Base-by-base conservation (phyloP, 2,113 vertebrate genomes). In the Ovis aries region DNA sequence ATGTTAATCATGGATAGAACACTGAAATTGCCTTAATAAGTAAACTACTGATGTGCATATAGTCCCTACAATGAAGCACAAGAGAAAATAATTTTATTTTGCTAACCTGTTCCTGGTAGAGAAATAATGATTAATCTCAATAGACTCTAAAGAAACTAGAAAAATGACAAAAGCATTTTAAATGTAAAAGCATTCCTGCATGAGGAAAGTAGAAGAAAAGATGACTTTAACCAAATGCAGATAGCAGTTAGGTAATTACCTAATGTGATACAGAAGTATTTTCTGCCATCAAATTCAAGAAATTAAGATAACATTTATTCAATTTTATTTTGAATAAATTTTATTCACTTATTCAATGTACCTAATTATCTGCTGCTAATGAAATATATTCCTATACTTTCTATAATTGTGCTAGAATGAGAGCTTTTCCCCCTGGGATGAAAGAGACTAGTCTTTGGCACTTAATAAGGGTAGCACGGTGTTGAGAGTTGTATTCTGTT, bases 51-150 rank as follows among this genome's bases (percentile, higher is more conserved):
- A 13, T 82, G 29, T 93, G 78, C 43, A 59, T 59, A 11, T 43
- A 36, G 64, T 27, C 23, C n/a, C 50, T 48, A 53, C 27, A 89
- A 0, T 84, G 57, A 74, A 89, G 31, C 62, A 88, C 45, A 81
- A 36, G 57, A 93, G 50, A 84, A 98, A 87, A 74, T 88, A 81
- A 90, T 59, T 88, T 71, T 93, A 40, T 60, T 97, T 90, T 89
- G 59, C 88, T 94, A 60, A 78, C n/a, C 45, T 81, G 7, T 94
- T 62, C 50, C 53, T 83, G 15, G 21, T 60, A 71, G 82, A 95
- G 43, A 86, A 92, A 52, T 85, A 71, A 80, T 19, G 64, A 1
- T 82, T 71, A 91, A 87, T 94, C 85, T n/a, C 45, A 91, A 0
- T 60, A 57, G 59, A 59, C 67, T 93, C 83, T 83, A 78, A 94